Evolutionary conservation across 2,797 vertebrate genomes (phyloP).

Genomic region (Ispidina lecontei): DNA sequence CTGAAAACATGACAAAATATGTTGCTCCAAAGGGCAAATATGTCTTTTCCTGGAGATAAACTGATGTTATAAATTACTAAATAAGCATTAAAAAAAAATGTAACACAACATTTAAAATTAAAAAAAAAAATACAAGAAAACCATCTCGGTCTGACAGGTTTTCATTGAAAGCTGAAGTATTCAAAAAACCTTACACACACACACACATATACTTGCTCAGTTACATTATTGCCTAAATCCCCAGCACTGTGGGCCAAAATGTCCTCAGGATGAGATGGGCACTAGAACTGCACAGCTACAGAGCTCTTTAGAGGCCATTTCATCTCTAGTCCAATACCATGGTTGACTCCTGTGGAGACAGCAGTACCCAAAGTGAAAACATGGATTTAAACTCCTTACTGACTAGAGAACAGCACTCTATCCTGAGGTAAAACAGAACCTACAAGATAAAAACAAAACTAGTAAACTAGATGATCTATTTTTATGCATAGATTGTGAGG

Average conservation of each 20-base stretch:
- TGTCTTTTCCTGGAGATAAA: neutral
- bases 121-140: neutral
- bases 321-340: neutral
- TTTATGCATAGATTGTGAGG: neutral
- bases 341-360: neutral
- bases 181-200: neutral
- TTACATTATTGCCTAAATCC: neutral
- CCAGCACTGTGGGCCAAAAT: neutral
- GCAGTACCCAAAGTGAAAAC: neutral
- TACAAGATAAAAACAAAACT: neutral
- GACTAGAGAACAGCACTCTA: neutral
- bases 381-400: neutral
- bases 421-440: neutral
- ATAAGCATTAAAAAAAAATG: neutral
- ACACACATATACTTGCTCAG: neutral
- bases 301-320: neutral
- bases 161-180: neutral
- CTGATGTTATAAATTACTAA: neutral
- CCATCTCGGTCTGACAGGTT: neutral
- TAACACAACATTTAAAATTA: neutral
- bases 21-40: neutral
- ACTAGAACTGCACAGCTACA: neutral
- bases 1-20: neutral
- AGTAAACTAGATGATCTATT: neutral
- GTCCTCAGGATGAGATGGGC: neutral